phyloP scores from a whole-genome alignment of 2,797 vertebrate species.

The Eremophila alpestris region DNA sequence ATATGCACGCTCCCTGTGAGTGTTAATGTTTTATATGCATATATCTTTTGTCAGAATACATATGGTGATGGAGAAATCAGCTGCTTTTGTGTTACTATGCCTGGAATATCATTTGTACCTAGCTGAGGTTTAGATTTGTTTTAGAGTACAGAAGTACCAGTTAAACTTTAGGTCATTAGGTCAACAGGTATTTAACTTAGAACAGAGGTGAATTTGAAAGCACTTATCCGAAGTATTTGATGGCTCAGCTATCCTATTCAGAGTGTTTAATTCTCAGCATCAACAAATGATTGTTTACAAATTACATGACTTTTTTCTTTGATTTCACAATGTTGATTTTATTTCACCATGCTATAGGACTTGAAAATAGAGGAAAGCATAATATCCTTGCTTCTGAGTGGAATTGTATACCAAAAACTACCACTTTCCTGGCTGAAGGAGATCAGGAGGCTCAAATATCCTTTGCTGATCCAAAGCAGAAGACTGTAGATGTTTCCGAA shows the following conservation, averaged over 20 bases:
- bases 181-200: background rate
- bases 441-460: conserved; percentile 85
- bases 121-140: background rate
- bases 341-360: conserved; percentile 75
- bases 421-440: conserved; percentile 85
- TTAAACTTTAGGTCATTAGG: conserved; percentile 5
- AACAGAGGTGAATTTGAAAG: background rate
- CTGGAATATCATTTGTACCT: background rate
- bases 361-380: conserved; percentile 84
- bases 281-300: background rate
- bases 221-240: background rate
- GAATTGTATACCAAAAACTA: conserved; percentile 85
- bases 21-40: background rate
- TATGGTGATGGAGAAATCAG: background rate
- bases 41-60: background rate
- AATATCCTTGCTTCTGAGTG: conserved; percentile 90
- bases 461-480: conserved; percentile 85
- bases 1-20: background rate
- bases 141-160: background rate
- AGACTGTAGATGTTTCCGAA: conserved; percentile 81
- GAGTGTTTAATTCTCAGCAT: background rate
- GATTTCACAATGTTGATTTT: conserved; percentile 17
- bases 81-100: background rate
- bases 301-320: background rate
- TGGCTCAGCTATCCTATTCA: background rate